Evolutionary conservation across 2,113 vertebrate species (phyloP).

Genomic region (Todiramphus saurophagus): DNA sequence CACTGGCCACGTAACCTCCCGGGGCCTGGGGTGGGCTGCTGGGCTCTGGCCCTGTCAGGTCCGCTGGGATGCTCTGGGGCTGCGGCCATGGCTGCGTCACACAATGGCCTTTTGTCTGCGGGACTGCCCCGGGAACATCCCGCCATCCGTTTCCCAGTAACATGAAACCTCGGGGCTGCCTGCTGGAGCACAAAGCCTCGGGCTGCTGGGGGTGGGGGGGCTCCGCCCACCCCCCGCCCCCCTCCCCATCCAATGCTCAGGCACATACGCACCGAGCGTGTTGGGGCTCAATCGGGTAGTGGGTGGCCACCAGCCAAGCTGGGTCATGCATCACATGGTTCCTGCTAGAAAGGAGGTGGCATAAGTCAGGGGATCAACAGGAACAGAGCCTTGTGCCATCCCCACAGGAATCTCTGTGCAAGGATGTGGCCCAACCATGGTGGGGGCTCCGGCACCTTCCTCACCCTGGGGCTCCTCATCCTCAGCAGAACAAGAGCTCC

Average conservation of each 20-base stretch:
- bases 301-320: fast-evolving
- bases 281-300: neutral
- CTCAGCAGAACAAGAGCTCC: neutral
- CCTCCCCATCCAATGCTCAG: fast-evolving
- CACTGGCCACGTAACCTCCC: neutral
- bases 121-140: slow-evolving; percentile 40
- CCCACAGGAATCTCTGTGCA: fast-evolving
- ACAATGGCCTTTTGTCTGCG: slow-evolving; percentile 62
- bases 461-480: neutral
- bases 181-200: slow-evolving; percentile 10
- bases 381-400: fast-evolving
- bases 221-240: neutral
- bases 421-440: fast-evolving
- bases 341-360: neutral
- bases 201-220: neutral
- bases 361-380: neutral
- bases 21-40: neutral
- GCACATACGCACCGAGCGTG: neutral
- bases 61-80: neutral
- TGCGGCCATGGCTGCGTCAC: neutral
- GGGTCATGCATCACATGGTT: neutral
- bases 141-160: slow-evolving; percentile 55
- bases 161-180: slow-evolving; percentile 56
- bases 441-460: neutral
- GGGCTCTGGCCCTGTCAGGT: neutral